Conservation (phyloP, 1,140 invertebrate genomes). For the Maniola jurtina region DNA sequence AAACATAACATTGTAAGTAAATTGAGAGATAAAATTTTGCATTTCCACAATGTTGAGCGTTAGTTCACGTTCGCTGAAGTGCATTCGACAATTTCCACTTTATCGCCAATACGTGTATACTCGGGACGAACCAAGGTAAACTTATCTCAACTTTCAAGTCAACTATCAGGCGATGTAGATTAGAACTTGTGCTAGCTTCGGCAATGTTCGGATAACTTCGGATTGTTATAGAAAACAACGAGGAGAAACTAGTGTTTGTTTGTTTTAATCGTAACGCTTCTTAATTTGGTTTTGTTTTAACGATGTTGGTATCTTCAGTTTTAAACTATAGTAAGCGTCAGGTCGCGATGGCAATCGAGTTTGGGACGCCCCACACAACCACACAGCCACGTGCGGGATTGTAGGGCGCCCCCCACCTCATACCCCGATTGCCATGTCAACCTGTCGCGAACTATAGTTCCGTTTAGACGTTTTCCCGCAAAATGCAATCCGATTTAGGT, state of each 20-base stretch:
- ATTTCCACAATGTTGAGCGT: slow-evolving; percentile 3
- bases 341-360: too few species aligned
- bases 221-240: slow-evolving; percentile 7
- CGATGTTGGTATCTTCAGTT: background rate
- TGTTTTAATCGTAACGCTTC: background rate
- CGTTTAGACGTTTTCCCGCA: slow-evolving; percentile 46
- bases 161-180: slow-evolving; percentile 8
- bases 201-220: slow-evolving; percentile 1
- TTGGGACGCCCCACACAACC: too few species aligned
- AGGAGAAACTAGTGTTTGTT: background rate
- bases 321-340: too few species aligned
- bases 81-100: slow-evolving; percentile 20
- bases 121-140: slow-evolving; percentile 14
- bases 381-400: too few species aligned
- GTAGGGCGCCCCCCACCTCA: too few species aligned
- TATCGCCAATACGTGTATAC: slow-evolving; percentile 19
- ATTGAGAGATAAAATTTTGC: slow-evolving; percentile 5
- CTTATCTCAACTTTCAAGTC: slow-evolving; percentile 10
- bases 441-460: too few species aligned
- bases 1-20: slow-evolving; percentile 1
- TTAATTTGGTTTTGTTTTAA: slow-evolving; percentile 3
- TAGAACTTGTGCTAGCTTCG: slow-evolving; percentile 1
- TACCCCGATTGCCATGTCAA: too few species aligned
- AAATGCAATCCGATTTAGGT: slow-evolving; percentile 57
- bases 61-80: slow-evolving; percentile 1